Evolutionary conservation across 2,113 vertebrate genomes (phyloP).

Genomic region (Xiphophorus maculatus): DNA sequence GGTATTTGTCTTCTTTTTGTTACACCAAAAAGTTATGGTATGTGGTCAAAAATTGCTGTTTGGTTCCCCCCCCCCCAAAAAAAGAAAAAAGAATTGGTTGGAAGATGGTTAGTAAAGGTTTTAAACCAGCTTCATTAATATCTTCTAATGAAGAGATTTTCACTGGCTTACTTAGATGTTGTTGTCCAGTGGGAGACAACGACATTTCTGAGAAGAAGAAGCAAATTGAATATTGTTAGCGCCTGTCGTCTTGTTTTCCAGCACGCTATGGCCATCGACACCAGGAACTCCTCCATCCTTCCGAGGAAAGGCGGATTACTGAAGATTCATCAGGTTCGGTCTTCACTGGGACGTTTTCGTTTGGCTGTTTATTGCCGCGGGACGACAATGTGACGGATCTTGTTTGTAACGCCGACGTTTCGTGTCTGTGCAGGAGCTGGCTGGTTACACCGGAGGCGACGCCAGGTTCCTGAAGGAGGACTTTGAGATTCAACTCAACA

Average conservation of each 20-base stretch:
- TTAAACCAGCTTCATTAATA: neutral
- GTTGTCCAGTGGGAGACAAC: too few species aligned
- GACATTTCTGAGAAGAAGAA: too few species aligned
- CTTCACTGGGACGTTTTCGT: neutral
- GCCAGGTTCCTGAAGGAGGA: slow-evolving; percentile 95
- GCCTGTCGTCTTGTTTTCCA: slow-evolving; percentile 45
- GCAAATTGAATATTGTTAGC: too few species aligned
- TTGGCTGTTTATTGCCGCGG: neutral
- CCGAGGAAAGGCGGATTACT: slow-evolving; percentile 89
- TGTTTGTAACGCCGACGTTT: neutral
- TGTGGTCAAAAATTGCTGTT: neutral
- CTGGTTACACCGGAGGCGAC: slow-evolving; percentile 94
- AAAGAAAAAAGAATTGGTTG: neutral
- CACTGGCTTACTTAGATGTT: too few species aligned
- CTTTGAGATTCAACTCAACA: slow-evolving; percentile 94
- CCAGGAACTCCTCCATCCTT: slow-evolving; percentile 91
- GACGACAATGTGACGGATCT: neutral
- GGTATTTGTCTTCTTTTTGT: slow-evolving; percentile 70
- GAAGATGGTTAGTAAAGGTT: neutral
- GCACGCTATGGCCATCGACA: slow-evolving; percentile 96
- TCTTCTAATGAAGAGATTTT: neutral
- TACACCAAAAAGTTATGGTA: neutral
- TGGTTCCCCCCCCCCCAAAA: neutral
- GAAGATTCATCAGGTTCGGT: slow-evolving; percentile 93
- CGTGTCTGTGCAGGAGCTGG: slow-evolving; percentile 85